phyloP scores from a whole-genome alignment of 2,888 invertebrate genomes.

The Thera britannica region DNA sequence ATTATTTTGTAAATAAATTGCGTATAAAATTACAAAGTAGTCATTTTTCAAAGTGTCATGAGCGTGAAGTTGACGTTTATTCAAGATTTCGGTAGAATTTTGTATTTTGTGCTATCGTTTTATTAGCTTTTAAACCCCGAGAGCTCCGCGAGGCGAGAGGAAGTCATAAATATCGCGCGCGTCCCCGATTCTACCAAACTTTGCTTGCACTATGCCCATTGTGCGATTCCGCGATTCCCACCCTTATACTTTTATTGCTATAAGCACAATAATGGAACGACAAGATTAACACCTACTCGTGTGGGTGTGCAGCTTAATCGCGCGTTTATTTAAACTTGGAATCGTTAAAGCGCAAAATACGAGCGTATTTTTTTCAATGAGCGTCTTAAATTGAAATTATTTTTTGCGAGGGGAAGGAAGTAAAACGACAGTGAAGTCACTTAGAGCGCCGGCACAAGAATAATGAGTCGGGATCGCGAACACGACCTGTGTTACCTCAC shows the following conservation, averaged over 20 bases:
- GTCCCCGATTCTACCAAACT: conserved; percentile 69
- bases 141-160: conserved; percentile 65
- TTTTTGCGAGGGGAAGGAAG: conserved; percentile 71
- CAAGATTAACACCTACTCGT: conserved; percentile 46
- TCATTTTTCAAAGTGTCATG: conserved; percentile 28
- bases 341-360: conserved; percentile 42
- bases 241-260: conserved; percentile 52
- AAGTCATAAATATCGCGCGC: conserved; percentile 75
- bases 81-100: conserved; percentile 58
- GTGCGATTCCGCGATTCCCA: conserved; percentile 31
- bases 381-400: conserved; percentile 70
- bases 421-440: conserved; percentile 74
- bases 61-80: conserved; percentile 50
- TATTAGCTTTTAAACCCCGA: conserved; percentile 72
- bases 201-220: conserved; percentile 61
- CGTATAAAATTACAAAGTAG: conserved; percentile 10
- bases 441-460: conserved; percentile 70
- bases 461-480: conserved; percentile 62
- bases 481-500: conserved; percentile 55
- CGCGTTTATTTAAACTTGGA: conserved; percentile 25
- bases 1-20: not conserved
- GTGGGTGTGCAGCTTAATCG: conserved; percentile 24
- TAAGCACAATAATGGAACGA: conserved; percentile 44
- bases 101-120: conserved; percentile 70
- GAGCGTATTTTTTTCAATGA: conserved; percentile 64